Base-by-base conservation (phyloP, 1,140 invertebrate species). In the Mya arenaria region DNA sequence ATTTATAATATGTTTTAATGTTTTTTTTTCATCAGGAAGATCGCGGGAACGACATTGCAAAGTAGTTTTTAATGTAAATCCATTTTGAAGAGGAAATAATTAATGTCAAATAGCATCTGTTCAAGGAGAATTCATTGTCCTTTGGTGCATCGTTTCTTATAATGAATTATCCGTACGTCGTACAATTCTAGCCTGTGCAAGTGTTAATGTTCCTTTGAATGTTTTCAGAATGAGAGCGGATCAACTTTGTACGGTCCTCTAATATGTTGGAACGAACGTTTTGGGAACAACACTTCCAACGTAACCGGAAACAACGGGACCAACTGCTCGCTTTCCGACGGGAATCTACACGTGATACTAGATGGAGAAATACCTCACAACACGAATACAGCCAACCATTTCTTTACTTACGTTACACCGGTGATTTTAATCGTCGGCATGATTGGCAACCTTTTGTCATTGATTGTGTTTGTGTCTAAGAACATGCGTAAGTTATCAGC, bases 401-500 rank as follows among this genome's bases (percentile, higher is more conserved):
- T 80, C 52, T 80, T 80, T 32, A 71, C 65, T 0, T 80, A 80
- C 52, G 69, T 80, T 19, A 80, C 77, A 15, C 77, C 77, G 15
- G 36, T 74, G 25, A 83, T 74, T 28, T 78, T 80, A 13, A 68
- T 60, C 30, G 71, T 90, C 4, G 90, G 90, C 17, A 60, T 90
- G 32, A 60, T 87, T 13, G 90, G 90, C 13, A 91, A 91, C 82
- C 1, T 80, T 34, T 62, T 91, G 28, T 87, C 85, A 10, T 83
- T 91, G 13, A 60, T 82, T 25, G 89, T 91, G n/a, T 91, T 91
- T 74, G 62, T 88, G 65, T 90, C 87, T 2, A 83, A 84, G 44
- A 86, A 85, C 71, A 89, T 91, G 87, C 85, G 90, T 4, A 84
- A 86, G 36, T 83, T 89, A 28, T 88, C 88, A 4, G 88, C 88